Conservation (phyloP, 1,140 invertebrate genomes). For the Lasioglossum albipes region DNA sequence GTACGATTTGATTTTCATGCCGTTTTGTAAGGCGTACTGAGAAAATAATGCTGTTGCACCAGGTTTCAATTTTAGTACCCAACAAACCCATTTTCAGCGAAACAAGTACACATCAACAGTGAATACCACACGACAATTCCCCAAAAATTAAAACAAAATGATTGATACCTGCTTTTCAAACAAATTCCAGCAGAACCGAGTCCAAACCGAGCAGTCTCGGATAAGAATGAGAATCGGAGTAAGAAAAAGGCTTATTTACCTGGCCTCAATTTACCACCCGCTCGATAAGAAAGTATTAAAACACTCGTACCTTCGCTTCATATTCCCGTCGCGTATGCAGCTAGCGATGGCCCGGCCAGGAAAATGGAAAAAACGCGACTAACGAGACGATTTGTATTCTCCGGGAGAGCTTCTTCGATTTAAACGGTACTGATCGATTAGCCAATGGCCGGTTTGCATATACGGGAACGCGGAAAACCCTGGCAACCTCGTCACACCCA, state of each 20-base stretch:
- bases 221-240: too few species aligned
- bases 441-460: neutral
- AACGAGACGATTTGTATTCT: conserved; percentile 32
- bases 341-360: neutral
- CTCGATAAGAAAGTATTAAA: neutral
- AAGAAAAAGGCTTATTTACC: too few species aligned
- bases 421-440: conserved; percentile 21
- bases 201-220: too few species aligned
- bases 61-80: too few species aligned
- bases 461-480: conserved; percentile 14
- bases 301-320: neutral
- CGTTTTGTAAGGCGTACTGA: too few species aligned
- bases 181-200: neutral
- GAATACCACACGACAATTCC: too few species aligned
- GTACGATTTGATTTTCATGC: too few species aligned
- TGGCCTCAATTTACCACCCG: neutral
- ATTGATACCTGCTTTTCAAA: neutral
- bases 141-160: too few species aligned
- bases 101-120: too few species aligned
- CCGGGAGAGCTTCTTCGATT: neutral
- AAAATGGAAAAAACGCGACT: conserved; percentile 20
- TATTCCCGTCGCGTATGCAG: conserved; percentile 16
- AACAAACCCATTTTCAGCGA: too few species aligned
- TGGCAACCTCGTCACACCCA: neutral
- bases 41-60: too few species aligned